Evolutionary conservation across 2,797 vertebrate species (phyloP), one percentile per base, ranked within the genome.

Genomic region (Hippocampus kuda): DNA sequence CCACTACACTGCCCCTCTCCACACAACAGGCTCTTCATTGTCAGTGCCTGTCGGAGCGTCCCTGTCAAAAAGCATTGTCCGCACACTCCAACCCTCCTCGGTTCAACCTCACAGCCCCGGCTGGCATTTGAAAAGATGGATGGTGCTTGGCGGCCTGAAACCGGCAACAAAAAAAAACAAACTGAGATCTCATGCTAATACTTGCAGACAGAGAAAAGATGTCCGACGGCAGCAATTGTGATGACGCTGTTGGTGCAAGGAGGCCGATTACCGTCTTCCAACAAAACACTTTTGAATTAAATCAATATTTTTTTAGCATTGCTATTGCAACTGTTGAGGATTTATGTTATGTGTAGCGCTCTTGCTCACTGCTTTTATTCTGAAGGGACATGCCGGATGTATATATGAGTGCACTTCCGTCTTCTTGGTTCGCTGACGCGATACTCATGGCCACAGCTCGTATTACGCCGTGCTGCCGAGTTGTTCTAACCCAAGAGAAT

Each of bases 1-100:
- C 76, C 77, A 71, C 76, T 69, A 49, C 3, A 24, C 56, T 49
- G 70, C 79, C 73, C 62, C 54, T 72, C 75, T 69, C 72, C 49
- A 42, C 68, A 73, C 72, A 75, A 76, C 82, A 80, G 75, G 70
- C 79, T 84, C 73, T 81, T 88, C 65, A 70, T 78, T 82, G 84
- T 87, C 82, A 73, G 71, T 77, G 80, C 65, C 74, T 74, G 81
- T 87, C 79, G 78, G 81, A 81, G 79, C 68, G 27, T 74, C 65
- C 70, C 76, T 78, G 82, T 84, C 85, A 83, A 82, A 83, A 84
- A 79, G 75, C 77, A 81, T 79, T 77, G 80, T 79, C 59, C 41
- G 76, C 66, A 48, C 84, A 78, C 79, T 75, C 79, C 67, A 75
- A 75, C 74, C 73, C 68, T 75, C 73, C 74, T 70, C 68, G 48